Conservation (phyloP, 2,888 invertebrate genomes). For the Gortyna flavago region DNA sequence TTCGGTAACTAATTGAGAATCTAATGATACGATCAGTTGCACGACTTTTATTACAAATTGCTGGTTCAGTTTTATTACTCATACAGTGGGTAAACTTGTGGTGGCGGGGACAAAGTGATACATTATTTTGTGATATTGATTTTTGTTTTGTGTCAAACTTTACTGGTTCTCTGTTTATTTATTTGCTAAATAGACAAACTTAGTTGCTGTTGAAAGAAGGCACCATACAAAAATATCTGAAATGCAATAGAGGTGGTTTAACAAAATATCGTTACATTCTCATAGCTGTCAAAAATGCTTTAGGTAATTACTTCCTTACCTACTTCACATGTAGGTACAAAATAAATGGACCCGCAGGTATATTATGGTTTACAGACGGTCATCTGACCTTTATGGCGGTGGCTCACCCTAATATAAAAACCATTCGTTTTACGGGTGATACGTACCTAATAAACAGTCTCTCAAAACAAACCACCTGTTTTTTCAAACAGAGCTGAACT, state of each 20-base stretch:
- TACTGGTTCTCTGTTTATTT: neutral
- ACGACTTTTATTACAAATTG: slow-evolving; percentile 42
- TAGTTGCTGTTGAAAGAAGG: neutral
- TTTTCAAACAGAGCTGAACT: neutral
- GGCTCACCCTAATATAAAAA: neutral
- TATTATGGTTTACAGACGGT: neutral
- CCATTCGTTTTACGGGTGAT: neutral
- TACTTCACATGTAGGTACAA: neutral
- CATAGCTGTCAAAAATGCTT: neutral
- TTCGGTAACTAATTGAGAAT: slow-evolving; percentile 19
- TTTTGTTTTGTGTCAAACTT: neutral
- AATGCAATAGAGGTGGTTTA: neutral
- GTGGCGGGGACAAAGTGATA: slow-evolving; percentile 2
- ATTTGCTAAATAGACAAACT: neutral
- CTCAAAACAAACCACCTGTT: neutral
- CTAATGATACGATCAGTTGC: slow-evolving; percentile 23
- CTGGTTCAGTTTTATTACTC: slow-evolving; percentile 10
- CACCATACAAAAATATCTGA: neutral
- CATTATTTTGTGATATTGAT: neutral
- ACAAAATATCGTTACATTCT: neutral
- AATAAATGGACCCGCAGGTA: neutral
- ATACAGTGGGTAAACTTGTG: slow-evolving; percentile 5
- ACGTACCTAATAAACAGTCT: neutral
- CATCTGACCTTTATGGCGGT: neutral
- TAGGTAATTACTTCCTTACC: neutral